These are phyloP conservation scores for Synergus itoensis DNA, from an alignment of 2,888 invertebrate species.

Conservation along the genomic window DNA sequence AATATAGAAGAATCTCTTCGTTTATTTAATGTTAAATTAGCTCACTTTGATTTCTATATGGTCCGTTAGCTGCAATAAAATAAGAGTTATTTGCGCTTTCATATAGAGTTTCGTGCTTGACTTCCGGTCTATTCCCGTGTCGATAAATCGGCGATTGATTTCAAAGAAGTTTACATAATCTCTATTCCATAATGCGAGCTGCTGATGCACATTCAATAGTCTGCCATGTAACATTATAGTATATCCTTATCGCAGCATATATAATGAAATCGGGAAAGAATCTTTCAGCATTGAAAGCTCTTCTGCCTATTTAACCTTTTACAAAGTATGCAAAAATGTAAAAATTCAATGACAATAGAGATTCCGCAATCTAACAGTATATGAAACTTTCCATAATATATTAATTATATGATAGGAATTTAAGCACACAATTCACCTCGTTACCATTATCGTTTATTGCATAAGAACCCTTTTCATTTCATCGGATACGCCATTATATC, in stretches of 20 bases:
- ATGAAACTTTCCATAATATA: neutral
- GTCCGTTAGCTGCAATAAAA: constrained; percentile 17
- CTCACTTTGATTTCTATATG: no score
- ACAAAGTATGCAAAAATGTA: no score
- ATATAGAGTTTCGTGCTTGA: constrained; percentile 40
- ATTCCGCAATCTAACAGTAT: neutral
- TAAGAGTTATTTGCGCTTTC: constrained; percentile 44
- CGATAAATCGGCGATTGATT: constrained; percentile 50
- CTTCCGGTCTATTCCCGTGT: constrained; percentile 40
- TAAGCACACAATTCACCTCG: neutral
- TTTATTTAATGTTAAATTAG: no score
- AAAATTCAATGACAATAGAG: no score
- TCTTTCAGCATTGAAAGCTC: neutral
- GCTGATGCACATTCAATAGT: constrained; percentile 54
- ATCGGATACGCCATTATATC: constrained; percentile 25
- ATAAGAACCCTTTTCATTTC: constrained; percentile 8
- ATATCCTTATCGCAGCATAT: constrained; percentile 44
- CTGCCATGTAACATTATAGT: constrained; percentile 58
- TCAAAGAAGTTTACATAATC: constrained; percentile 64
- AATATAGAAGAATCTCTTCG: no score
- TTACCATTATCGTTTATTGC: constrained; percentile 6
- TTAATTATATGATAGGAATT: neutral
- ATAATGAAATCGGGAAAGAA: neutral
- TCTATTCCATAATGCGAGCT: constrained; percentile 68
- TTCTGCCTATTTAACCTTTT: no score